These are phyloP conservation scores for Oreochromis tanganicae DNA, from an alignment of 2,113 vertebrate species.

Conservation along the genomic window DNA sequence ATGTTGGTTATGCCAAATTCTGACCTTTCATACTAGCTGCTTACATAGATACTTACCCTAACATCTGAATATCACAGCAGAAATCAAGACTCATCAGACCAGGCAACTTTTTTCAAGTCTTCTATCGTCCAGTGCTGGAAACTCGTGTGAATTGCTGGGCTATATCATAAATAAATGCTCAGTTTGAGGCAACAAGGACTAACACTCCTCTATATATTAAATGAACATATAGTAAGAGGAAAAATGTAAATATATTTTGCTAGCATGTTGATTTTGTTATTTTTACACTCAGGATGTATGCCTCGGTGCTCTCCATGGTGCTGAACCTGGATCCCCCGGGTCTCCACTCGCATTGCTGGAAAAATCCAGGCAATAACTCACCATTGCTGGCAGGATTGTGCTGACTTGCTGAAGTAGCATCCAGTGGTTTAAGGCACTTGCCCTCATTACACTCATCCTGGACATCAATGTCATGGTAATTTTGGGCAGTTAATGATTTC, in stretches of 20 bases:
- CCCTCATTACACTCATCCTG: neutral
- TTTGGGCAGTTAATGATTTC: neutral
- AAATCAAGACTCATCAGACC: neutral
- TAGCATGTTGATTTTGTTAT: neutral
- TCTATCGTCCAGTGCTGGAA: rapidly evolving
- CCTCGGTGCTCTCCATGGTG: neutral
- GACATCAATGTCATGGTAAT: neutral
- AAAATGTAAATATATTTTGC: neutral
- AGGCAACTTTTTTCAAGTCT: neutral
- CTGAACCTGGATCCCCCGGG: neutral
- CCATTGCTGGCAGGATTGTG: neutral
- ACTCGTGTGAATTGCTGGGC: neutral
- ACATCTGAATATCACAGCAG: neutral
- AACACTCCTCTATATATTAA: neutral
- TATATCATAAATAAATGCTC: neutral
- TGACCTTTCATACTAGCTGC: neutral
- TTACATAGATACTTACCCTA: neutral
- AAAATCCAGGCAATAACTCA: neutral
- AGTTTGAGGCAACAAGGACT: neutral
- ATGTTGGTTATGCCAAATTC: neutral
- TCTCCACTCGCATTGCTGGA: neutral
- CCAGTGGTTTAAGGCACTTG: neutral
- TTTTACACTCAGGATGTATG: neutral
- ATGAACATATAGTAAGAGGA: rapidly evolving
- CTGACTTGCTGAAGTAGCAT: rapidly evolving